These are phyloP conservation scores for Aldrovandia affinis DNA, from an alignment of 2,797 vertebrate genomes.

Conservation along the genomic window DNA sequence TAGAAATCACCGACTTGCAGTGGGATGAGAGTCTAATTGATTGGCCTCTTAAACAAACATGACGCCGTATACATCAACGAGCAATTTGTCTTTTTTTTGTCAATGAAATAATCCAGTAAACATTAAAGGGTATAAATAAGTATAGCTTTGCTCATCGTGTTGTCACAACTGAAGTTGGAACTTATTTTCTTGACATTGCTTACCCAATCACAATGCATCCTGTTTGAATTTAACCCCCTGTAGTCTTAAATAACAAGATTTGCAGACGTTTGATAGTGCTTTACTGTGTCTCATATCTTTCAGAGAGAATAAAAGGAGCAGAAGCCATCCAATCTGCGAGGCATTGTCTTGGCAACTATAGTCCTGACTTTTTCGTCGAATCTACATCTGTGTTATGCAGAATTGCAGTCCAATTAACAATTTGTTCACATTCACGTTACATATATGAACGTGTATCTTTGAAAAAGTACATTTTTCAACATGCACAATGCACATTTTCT, in stretches of 20 bases:
- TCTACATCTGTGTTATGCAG: neutral
- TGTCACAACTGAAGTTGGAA: conserved; percentile 7
- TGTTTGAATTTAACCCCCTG: conserved; percentile 17
- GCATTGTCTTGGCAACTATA: neutral
- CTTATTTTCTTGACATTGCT: conserved; percentile 30
- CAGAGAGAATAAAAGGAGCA: neutral
- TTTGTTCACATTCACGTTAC: neutral
- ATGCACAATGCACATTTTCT: neutral
- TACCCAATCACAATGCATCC: conserved; percentile 30
- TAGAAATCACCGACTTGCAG: conserved; percentile 45
- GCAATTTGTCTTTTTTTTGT: conserved; percentile 41
- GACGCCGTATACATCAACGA: conserved; percentile 35
- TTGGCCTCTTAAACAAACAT: conserved; percentile 50
- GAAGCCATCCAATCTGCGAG: neutral
- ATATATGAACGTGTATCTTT: neutral
- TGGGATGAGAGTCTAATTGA: conserved; percentile 52
- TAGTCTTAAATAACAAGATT: neutral
- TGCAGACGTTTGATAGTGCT: neutral
- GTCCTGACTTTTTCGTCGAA: neutral
- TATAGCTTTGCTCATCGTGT: conserved; percentile 36
- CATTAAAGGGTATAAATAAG: conserved; percentile 42
- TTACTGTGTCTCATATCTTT: neutral
- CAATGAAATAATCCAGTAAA: conserved; percentile 43
- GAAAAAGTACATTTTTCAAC: neutral
- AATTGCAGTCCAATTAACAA: conserved; percentile 7